Conservation (phyloP, 2,888 invertebrate genomes). For the Tenthredo scrophulariae region DNA sequence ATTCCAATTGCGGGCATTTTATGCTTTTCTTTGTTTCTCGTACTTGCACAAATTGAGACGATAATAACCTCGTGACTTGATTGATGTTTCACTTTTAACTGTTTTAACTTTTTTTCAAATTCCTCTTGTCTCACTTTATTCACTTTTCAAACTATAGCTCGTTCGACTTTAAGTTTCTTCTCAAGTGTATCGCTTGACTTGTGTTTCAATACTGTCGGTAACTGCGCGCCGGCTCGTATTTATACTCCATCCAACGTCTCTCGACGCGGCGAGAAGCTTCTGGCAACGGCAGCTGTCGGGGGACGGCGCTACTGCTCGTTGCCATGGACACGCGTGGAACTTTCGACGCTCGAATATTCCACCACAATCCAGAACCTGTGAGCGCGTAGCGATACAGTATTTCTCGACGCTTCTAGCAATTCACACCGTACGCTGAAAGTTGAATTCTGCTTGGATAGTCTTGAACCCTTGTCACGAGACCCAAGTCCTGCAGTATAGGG, state of each 20-base stretch:
- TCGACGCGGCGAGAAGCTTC: constrained; percentile 21
- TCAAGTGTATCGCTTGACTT: constrained; percentile 56
- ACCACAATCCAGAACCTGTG: neutral
- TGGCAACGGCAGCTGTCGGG: neutral
- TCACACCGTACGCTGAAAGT: neutral
- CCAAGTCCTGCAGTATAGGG: no score
- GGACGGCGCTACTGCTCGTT: neutral
- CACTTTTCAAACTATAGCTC: neutral
- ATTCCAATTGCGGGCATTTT: no score
- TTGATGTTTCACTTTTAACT: constrained; percentile 70
- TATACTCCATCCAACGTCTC: constrained; percentile 50
- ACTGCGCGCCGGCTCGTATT: constrained; percentile 40
- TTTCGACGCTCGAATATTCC: neutral
- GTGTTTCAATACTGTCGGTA: constrained; percentile 56
- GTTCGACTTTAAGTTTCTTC: constrained; percentile 48
- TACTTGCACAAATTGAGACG: constrained; percentile 79
- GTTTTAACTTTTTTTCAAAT: constrained; percentile 57
- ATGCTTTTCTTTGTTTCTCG: constrained; percentile 76
- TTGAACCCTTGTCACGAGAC: no score
- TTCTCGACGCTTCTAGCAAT: constrained; percentile 4
- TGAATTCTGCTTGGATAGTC: no score
- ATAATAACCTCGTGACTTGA: constrained; percentile 70
- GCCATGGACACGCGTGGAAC: constrained; percentile 2
- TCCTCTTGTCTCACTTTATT: neutral
- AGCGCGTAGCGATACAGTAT: neutral